A percentile compares a stretch with the other conserved stretches of the same genome.
phyloP scores from a whole-genome alignment of 2,113 vertebrate genomes.

The Canis aureus region DNA sequence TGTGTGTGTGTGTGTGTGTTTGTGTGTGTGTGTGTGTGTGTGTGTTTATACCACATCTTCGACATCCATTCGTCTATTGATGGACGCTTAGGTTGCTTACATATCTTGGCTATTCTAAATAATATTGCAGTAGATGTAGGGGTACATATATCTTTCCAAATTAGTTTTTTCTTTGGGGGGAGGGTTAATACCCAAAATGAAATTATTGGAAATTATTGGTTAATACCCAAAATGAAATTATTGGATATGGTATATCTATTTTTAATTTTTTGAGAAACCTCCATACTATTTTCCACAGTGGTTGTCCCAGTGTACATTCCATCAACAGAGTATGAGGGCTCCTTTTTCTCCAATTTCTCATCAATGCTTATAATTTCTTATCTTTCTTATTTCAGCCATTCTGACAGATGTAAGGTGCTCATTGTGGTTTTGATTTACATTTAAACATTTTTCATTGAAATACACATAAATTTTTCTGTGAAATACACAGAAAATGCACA shows the following conservation, averaged over 20 bases:
- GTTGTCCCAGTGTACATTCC: background rate
- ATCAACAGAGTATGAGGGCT: background rate
- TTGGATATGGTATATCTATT: no score
- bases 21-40: background rate
- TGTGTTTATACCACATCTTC: background rate
- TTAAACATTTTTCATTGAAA: background rate
- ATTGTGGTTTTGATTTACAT: background rate
- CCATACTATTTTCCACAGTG: background rate
- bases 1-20: background rate
- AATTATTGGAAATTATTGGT: background rate
- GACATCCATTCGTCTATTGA: no score
- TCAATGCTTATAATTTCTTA: background rate
- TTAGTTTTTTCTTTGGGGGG: background rate
- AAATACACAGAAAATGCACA: background rate
- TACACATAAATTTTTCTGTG: background rate
- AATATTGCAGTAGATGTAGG: no score
- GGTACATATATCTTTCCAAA: background rate
- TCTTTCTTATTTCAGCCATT: background rate
- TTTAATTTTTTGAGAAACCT: background rate
- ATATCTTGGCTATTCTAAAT: no score
- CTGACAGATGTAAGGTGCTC: background rate
- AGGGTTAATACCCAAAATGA: background rate
- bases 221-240: background rate
- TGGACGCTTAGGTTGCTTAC: no score
- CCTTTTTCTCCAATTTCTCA: background rate